Conservation (phyloP, 2,888 invertebrate genomes). For the Drosophila merina region DNA sequence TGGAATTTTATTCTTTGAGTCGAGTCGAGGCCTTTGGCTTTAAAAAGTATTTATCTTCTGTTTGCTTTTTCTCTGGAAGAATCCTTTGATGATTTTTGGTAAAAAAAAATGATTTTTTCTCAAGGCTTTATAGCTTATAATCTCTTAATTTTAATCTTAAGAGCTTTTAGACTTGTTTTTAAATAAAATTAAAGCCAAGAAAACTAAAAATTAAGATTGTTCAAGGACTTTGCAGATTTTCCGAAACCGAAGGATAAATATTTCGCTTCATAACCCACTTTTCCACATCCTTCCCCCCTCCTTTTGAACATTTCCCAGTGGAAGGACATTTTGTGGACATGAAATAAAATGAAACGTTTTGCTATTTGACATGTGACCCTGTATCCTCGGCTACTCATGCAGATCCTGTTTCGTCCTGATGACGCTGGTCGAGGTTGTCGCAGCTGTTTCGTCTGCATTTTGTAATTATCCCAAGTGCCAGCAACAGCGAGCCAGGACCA, state of each 20-base stretch:
- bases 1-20: too few species aligned
- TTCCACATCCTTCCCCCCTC: neutral
- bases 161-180: too few species aligned
- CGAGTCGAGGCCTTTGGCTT: too few species aligned
- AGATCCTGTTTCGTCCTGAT: neutral
- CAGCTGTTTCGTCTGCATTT: constrained; percentile 46
- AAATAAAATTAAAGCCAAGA: too few species aligned
- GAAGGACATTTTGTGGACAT: constrained; percentile 8
- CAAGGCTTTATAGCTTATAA: too few species aligned
- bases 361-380: constrained; percentile 32
- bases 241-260: too few species aligned
- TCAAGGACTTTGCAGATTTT: too few species aligned
- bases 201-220: too few species aligned
- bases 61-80: too few species aligned
- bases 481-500: constrained; percentile 46
- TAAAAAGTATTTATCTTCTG: too few species aligned
- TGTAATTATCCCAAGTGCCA: constrained; percentile 76
- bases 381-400: constrained; percentile 1
- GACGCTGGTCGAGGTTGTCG: constrained; percentile 1
- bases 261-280: neutral
- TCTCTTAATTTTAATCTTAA: neutral
- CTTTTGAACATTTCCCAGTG: constrained; percentile 2
- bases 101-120: too few species aligned
- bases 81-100: too few species aligned
- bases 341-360: constrained; percentile 27